A percentile compares a stretch with the other conserved stretches of the same genome.
Evolutionary conservation across 2,888 invertebrate genomes (phyloP).

Genomic region (Nephrotoma appendiculata): DNA sequence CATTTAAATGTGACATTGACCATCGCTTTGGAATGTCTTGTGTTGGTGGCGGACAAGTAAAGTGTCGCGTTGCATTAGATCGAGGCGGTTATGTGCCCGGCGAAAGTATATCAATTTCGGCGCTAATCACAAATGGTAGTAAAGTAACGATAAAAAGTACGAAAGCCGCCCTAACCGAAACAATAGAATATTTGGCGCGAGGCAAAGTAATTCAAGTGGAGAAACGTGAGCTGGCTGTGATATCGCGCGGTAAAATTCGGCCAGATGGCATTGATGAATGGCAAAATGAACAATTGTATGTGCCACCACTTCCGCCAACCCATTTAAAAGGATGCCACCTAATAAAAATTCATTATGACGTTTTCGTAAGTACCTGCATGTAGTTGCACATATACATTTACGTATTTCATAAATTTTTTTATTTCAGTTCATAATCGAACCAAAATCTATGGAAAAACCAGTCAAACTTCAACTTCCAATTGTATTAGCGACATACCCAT

Average conservation of each 20-base stretch:
- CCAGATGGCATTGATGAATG: constrained; percentile 71
- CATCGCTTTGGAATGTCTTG: constrained; percentile 81
- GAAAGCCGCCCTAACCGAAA: constrained; percentile 73
- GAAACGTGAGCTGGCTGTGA: constrained; percentile 66
- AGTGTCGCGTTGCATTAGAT: constrained; percentile 74
- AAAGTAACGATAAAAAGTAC: constrained; percentile 73
- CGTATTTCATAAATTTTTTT: constrained; percentile 5
- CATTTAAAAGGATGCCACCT: constrained; percentile 87
- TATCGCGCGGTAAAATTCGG: constrained; percentile 66
- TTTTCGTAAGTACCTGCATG: constrained; percentile 53
- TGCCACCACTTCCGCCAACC: constrained; percentile 88
- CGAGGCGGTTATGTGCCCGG: constrained; percentile 92
- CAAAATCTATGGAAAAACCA: constrained; percentile 82
- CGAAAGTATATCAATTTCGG: constrained; percentile 77
- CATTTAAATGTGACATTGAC: constrained; percentile 81
- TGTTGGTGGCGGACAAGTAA: constrained; percentile 73
- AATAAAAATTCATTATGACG: constrained; percentile 85
- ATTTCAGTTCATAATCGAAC: constrained; percentile 73
- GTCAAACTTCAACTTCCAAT: constrained; percentile 85
- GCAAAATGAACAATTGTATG: constrained; percentile 77
- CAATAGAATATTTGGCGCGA: constrained; percentile 76
- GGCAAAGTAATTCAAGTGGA: constrained; percentile 79
- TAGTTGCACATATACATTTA: background rate
- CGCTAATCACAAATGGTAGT: constrained; percentile 72
- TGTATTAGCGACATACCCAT: constrained; percentile 81